Evolutionary conservation across 35 echinoderm and acorn worm genomes (phyloP).

Genomic region (Lytechinus pictus): DNA sequence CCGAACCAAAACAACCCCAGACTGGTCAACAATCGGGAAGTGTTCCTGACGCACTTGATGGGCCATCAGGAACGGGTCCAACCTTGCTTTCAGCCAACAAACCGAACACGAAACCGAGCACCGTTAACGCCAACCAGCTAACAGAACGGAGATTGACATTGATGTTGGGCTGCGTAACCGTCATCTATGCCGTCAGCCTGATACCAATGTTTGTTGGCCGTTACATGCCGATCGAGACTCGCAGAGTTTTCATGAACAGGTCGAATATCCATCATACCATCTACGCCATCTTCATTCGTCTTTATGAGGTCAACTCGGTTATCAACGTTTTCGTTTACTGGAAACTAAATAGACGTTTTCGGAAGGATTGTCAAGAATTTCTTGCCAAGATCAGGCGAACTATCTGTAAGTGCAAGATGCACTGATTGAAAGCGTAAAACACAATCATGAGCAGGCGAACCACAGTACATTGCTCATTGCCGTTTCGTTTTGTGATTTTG

Average conservation of each 20-base stretch:
- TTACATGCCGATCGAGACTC: not conserved
- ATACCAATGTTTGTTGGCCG: not conserved
- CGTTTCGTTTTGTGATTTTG: no score
- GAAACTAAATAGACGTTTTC: not conserved
- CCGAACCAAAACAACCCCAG: not conserved
- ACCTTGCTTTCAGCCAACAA: not conserved
- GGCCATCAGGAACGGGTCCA: not conserved
- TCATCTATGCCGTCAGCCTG: not conserved
- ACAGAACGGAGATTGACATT: not conserved
- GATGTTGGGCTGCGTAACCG: not conserved
- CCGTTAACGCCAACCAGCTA: not conserved
- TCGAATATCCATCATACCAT: not conserved
- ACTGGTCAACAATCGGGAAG: not conserved
- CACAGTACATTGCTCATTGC: no score
- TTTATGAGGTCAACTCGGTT: not conserved
- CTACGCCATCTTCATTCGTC: not conserved
- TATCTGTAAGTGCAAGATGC: not conserved
- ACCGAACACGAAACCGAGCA: not conserved
- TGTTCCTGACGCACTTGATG: not conserved
- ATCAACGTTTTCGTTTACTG: conserved; percentile 26
- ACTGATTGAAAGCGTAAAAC: no score
- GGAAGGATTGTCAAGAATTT: conserved; percentile 21
- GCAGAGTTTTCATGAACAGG: not conserved
- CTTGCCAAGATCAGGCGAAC: not conserved
- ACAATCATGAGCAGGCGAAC: no score